Conservation (phyloP, 2,888 invertebrate genomes). For the Mayetiola destructor region DNA sequence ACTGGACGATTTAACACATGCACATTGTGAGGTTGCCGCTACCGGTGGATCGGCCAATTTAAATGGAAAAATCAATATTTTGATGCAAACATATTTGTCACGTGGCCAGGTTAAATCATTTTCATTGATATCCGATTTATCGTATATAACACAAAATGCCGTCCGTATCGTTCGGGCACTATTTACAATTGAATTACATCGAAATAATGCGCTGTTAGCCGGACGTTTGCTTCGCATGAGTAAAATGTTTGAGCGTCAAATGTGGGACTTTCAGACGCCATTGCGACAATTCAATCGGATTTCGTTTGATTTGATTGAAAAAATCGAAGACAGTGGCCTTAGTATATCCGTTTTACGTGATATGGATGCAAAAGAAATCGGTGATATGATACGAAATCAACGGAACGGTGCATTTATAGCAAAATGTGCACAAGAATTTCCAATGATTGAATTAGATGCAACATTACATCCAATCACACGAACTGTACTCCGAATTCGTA, state of each 20-base stretch:
- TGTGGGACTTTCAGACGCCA: slow-evolving; percentile 78
- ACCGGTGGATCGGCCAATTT: slow-evolving; percentile 76
- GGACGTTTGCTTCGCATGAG: slow-evolving; percentile 71
- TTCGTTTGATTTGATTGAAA: slow-evolving; percentile 60
- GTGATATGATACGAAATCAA: slow-evolving; percentile 60
- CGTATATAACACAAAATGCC: slow-evolving; percentile 56
- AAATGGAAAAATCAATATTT: slow-evolving; percentile 87
- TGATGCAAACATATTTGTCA: slow-evolving; percentile 81
- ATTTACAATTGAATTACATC: slow-evolving; percentile 83
- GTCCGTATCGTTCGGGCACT: slow-evolving; percentile 79
- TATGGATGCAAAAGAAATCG: slow-evolving; percentile 76
- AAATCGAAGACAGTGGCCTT: slow-evolving; percentile 64
- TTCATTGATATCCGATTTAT: slow-evolving; percentile 32
- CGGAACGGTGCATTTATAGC: slow-evolving; percentile 62
- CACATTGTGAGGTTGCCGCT: slow-evolving; percentile 63
- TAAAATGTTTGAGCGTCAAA: slow-evolving; percentile 83
- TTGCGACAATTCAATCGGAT: slow-evolving; percentile 72
- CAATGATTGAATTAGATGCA: slow-evolving; percentile 67
- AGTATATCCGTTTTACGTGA: slow-evolving; percentile 66
- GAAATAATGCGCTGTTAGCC: slow-evolving; percentile 81
- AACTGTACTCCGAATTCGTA: slow-evolving; percentile 69
- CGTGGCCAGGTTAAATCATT: slow-evolving; percentile 54
- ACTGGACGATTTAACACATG: slow-evolving; percentile 57
- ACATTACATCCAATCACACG: slow-evolving; percentile 90
- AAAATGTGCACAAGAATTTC: slow-evolving; percentile 74